Percentiles rank a stretch among this genome's conserved stretches.
These are phyloP conservation scores for Aegithalos caudatus DNA, from an alignment of 2,113 vertebrate genomes.

Conservation along the genomic window DNA sequence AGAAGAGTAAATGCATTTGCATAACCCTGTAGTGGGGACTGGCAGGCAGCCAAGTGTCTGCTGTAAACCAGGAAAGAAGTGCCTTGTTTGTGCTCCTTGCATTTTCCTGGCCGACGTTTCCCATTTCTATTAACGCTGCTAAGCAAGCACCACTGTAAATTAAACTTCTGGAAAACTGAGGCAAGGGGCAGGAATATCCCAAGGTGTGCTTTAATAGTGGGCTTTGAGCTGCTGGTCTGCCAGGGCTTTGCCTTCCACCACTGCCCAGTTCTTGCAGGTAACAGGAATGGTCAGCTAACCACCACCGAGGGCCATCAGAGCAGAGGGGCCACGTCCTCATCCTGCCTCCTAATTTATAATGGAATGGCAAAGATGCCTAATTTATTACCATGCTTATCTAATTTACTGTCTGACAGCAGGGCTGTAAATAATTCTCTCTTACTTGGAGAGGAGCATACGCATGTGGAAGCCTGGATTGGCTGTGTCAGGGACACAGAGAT, in stretches of 20 bases:
- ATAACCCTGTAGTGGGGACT: neutral
- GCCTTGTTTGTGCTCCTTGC: neutral
- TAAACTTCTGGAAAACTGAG: neutral
- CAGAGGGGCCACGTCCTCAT: neutral
- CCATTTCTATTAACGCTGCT: neutral
- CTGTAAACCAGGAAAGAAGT: neutral
- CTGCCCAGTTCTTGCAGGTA: neutral
- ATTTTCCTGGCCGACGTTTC: neutral
- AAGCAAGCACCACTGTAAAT: neutral
- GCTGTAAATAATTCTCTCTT: neutral
- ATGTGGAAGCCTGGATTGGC: fast-evolving
- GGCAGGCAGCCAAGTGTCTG: conserved; percentile 20
- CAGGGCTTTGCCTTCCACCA: neutral
- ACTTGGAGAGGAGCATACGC: neutral
- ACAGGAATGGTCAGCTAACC: neutral
- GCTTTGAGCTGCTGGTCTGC: neutral
- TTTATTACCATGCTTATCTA: neutral
- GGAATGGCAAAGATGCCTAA: neutral
- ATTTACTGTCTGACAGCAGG: neutral
- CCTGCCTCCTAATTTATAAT: neutral
- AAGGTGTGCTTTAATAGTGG: fast-evolving
- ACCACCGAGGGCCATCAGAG: too few relatives aligned
- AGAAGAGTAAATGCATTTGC: conserved; percentile 20
- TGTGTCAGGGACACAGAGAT: neutral
- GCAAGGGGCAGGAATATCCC: neutral